Conservation (phyloP, 1,140 invertebrate species). For the Gryon sp. region DNA sequence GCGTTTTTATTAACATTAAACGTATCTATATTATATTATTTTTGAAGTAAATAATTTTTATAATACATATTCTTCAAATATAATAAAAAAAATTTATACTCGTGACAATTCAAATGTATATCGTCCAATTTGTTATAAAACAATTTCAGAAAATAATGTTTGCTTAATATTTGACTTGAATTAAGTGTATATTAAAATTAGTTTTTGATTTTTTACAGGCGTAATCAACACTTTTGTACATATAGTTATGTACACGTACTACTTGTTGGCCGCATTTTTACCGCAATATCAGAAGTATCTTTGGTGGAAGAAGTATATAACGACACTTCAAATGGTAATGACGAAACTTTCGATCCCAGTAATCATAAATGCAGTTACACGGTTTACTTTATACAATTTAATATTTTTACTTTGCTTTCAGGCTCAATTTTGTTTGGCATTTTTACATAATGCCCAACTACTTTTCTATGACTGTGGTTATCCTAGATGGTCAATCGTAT, state of each 20-base stretch:
- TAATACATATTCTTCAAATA: no score
- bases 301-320: slow-evolving; percentile 91
- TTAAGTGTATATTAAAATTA: neutral
- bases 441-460: slow-evolving; percentile 89
- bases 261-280: slow-evolving; percentile 87
- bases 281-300: slow-evolving; percentile 87
- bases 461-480: slow-evolving; percentile 92
- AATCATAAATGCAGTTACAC: neutral
- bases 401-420: slow-evolving; percentile 73
- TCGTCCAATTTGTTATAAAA: no score
- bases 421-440: slow-evolving; percentile 88
- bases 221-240: slow-evolving; percentile 92
- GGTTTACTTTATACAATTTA: no score
- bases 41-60: no score
- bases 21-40: no score
- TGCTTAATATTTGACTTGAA: neutral
- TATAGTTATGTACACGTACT: slow-evolving; percentile 92
- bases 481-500: slow-evolving; percentile 85
- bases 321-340: slow-evolving; percentile 89
- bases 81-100: no score
- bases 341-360: neutral
- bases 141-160: no score
- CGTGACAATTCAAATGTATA: no score
- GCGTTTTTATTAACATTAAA: no score
- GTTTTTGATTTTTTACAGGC: slow-evolving; percentile 73